A percentile compares a stretch with the other conserved stretches of the same genome.
These are phyloP conservation scores for Phasianus colchicus DNA, from an alignment of 2,113 vertebrate species.

Conservation along the genomic window DNA sequence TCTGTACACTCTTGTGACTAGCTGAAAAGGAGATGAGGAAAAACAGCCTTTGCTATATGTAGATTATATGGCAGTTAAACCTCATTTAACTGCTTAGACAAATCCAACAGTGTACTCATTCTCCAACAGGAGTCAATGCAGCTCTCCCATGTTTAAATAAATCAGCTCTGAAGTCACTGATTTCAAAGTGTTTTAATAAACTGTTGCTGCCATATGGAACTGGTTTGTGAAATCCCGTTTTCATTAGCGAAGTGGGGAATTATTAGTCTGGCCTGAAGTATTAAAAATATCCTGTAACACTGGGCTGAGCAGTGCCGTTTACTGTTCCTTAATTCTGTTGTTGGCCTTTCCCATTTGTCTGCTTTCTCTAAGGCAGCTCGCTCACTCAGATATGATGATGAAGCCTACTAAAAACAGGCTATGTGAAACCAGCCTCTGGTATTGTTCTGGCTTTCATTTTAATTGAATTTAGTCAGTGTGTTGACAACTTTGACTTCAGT, in stretches of 20 bases:
- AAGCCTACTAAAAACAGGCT: not conserved
- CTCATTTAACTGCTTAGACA: not conserved
- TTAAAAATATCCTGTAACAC: not conserved
- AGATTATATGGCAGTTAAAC: not conserved
- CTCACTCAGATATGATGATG: not conserved
- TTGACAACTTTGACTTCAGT: not conserved
- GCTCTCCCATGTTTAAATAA: not conserved
- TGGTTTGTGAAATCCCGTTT: not conserved
- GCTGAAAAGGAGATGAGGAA: not conserved
- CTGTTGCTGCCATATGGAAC: not conserved
- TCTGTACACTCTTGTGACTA: not conserved
- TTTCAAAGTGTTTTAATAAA: not conserved
- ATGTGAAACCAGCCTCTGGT: not conserved
- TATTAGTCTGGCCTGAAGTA: not conserved
- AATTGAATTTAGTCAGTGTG: not conserved
- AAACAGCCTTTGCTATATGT: not conserved
- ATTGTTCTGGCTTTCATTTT: not conserved
- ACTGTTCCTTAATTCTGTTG: not conserved
- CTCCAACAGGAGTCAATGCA: not conserved
- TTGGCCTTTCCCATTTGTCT: not conserved
- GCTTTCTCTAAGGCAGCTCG: not conserved
- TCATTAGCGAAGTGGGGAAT: not conserved
- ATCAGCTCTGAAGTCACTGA: not conserved
- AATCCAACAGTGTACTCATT: not conserved
- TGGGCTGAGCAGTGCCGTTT: not conserved